A percentile compares a stretch with the other conserved stretches of the same genome.
These are phyloP conservation scores for Sebastes goodei DNA, from an alignment of 2,797 vertebrate genomes.

Conservation along the genomic window DNA sequence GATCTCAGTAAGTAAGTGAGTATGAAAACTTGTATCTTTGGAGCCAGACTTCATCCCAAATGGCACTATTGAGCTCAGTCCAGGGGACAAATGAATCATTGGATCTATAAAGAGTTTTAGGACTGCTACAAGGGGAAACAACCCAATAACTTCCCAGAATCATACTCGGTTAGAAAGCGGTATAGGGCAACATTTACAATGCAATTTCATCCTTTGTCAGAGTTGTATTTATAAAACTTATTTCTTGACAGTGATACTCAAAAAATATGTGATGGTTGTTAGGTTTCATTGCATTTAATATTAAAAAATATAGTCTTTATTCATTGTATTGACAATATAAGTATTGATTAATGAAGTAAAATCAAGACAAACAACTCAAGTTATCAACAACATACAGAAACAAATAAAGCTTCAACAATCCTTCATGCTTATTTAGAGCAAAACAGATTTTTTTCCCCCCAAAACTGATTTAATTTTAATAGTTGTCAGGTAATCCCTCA, in stretches of 20 bases:
- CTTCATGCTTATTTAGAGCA: not conserved
- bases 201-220: not conserved
- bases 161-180: not conserved
- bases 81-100: conserved; percentile 15
- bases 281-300: not conserved
- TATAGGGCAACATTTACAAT: not conserved
- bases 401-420: not conserved
- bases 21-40: not conserved
- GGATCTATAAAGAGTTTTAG: not conserved
- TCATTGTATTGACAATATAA: not conserved
- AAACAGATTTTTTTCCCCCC: not conserved
- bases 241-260: not conserved
- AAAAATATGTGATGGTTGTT: not conserved
- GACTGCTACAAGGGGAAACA: not conserved
- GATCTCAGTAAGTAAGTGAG: conserved; percentile 9
- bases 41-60: conserved; percentile 11
- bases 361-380: too few species aligned
- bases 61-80: not conserved
- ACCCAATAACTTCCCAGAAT: not conserved
- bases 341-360: not conserved
- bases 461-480: not conserved
- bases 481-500: not conserved
- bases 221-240: not conserved
- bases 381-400: not conserved
- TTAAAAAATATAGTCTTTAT: not conserved